Evolutionary conservation across 2,113 vertebrate species (phyloP).

Genomic region (Callopanchax toddi): DNA sequence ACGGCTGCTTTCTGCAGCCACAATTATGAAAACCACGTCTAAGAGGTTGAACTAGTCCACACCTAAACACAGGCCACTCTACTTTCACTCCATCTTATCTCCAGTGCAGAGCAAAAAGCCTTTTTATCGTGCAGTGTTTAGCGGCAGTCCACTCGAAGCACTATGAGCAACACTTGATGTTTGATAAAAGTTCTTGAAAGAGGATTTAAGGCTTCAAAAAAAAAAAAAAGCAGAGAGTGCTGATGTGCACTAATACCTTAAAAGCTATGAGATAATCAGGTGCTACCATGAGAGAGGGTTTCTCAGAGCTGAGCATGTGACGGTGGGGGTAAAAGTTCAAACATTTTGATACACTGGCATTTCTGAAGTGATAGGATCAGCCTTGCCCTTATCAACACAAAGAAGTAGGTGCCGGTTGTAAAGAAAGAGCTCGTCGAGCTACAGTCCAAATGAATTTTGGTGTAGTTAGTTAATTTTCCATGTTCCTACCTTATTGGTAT

Average conservation of each 20-base stretch:
- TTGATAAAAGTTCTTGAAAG: slow-evolving; percentile 58
- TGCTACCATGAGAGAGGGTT: slow-evolving; percentile 37
- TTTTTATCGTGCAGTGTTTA: slow-evolving; percentile 30
- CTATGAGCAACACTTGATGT: slow-evolving; percentile 56
- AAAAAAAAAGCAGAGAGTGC: slow-evolving; percentile 42
- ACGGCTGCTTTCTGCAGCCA: slow-evolving; percentile 50
- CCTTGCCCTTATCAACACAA: slow-evolving; percentile 68
- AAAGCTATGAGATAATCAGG: slow-evolving; percentile 54
- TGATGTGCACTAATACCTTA: slow-evolving; percentile 45
- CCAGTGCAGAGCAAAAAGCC: slow-evolving; percentile 42
- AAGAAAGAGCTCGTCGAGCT: slow-evolving; percentile 11
- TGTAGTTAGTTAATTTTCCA: too few species aligned
- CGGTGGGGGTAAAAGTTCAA: slow-evolving; percentile 69
- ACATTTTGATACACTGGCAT: slow-evolving; percentile 77
- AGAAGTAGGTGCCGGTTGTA: slow-evolving; percentile 46
- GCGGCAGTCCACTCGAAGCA: slow-evolving; percentile 61
- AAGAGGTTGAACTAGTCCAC: slow-evolving; percentile 18
- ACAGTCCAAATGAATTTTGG: slow-evolving; percentile 2
- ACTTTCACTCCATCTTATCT: slow-evolving; percentile 72
- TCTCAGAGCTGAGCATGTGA: slow-evolving; percentile 42
- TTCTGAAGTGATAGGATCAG: slow-evolving; percentile 76
- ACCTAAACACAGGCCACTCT: slow-evolving; percentile 32
- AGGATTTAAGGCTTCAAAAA: slow-evolving; percentile 41
- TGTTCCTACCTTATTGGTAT: not conserved
- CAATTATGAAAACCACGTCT: slow-evolving; percentile 62